Evolutionary conservation across 2,888 invertebrate species (phyloP), one percentile per base, ranked within the genome.

Genomic region (Cheilosia soror): DNA sequence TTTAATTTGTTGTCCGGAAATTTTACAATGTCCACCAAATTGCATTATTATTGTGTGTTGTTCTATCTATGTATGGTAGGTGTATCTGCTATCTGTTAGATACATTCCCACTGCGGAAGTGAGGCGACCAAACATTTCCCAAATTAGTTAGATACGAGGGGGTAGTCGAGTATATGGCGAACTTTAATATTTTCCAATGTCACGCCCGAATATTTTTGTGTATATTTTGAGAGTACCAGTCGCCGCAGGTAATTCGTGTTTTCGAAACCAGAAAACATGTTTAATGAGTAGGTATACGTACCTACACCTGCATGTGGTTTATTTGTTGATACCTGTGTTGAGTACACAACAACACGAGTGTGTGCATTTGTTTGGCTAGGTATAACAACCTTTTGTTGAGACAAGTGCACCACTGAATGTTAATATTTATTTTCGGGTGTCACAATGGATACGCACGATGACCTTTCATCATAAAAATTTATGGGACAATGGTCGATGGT

Each of bases 1-100:
- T 72, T 79, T 72, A 71, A 79, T 79, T 79, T 79, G 47, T 57
- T 71, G 63, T 20, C 42, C 57, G 71, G 78, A 65, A 71, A 44
- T 65, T 75, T 75, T 75, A 57, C 77, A 68, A 62, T 69, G 68
- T 68, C 60, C 68, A 77, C 42, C 33, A 55, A 53, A 53, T 62
- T 77, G 68, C 68, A 62, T 77, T 63, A 63, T 73, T 72, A 72
- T 72, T 72, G 71, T 49, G 33, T 29, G 40, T 15, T 49, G 60
- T 58, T 33, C 15, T 7, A 40, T 9, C 20, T 27, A 27, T 25
- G 27, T 27, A 13, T 13, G 4, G 5, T 5, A 5, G 25, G 0
- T 6, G 7, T 2, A 11, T 7, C 20, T 27, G n/a, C 13, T 60
- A 60, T 44, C 15, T 62, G 63, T 47, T 47, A 63, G 47, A 63